Conservation (phyloP, 2,888 invertebrate species). For the Malthinus seriepunctatus region DNA sequence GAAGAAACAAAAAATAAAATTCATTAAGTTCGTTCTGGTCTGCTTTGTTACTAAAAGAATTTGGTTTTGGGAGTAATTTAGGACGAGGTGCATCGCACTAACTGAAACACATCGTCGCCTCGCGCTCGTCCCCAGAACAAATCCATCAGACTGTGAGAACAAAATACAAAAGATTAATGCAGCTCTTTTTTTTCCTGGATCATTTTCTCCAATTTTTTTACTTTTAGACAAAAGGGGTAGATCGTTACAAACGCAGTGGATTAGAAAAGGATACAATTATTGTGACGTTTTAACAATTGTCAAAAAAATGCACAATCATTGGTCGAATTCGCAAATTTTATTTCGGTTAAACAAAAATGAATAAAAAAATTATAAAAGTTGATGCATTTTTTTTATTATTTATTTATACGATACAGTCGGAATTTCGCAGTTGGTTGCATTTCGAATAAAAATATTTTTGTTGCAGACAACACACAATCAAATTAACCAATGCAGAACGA, state of each 20-base stretch:
- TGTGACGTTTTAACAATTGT: conserved; percentile 28
- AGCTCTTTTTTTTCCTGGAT: background rate
- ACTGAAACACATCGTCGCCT: background rate
- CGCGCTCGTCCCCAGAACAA: conserved; percentile 21
- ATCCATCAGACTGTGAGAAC: conserved; percentile 26
- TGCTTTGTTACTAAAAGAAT: conserved; percentile 11
- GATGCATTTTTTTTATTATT: conserved; percentile 20
- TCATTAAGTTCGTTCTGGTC: conserved; percentile 14
- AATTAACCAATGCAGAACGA: conserved; percentile 5
- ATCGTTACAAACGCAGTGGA: no score
- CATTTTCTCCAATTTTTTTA: no score
- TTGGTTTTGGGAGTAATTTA: conserved; percentile 12
- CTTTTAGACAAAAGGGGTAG: no score
- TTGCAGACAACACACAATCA: background rate
- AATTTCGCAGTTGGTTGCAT: conserved; percentile 7
- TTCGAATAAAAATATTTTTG: background rate
- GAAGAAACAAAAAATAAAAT: conserved; percentile 18
- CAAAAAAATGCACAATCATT: conserved; percentile 41
- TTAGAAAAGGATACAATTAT: background rate
- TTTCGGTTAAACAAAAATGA: background rate
- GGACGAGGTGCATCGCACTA: conserved; percentile 6
- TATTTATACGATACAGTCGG: conserved; percentile 12
- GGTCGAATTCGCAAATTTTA: conserved; percentile 21
- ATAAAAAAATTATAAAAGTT: conserved; percentile 8
- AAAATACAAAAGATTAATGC: conserved; percentile 14